A percentile compares a stretch with the other conserved stretches of the same genome.
phyloP scores from a whole-genome alignment of 2,888 invertebrate genomes.

The Pseudococcus viburni region DNA sequence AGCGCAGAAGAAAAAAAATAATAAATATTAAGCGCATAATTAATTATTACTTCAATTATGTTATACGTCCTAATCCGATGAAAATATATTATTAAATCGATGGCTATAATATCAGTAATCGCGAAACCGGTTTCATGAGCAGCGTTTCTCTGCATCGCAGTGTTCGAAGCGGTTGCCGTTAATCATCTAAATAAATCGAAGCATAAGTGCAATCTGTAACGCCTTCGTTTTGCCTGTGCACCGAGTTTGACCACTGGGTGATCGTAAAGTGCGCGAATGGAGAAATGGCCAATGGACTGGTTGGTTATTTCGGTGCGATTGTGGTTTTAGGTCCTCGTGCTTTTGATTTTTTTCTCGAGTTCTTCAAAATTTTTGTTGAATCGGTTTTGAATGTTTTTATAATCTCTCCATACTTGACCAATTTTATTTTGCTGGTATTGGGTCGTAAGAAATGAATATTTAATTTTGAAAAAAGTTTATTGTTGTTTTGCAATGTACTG shows the following conservation, averaged over 20 bases:
- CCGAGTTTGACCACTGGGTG: slow-evolving; percentile 4
- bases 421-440: no score
- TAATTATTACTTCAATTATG: slow-evolving; percentile 67
- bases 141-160: background rate
- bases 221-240: slow-evolving; percentile 59
- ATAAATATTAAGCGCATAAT: slow-evolving; percentile 65
- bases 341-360: no score
- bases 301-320: background rate
- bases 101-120: slow-evolving; percentile 63
- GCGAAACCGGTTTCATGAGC: slow-evolving; percentile 57
- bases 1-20: slow-evolving; percentile 43
- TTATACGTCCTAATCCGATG: slow-evolving; percentile 65
- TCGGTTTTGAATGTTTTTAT: no score
- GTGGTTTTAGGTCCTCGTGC: no score
- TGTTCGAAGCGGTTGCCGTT: slow-evolving; percentile 53
- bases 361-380: no score
- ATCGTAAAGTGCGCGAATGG: background rate
- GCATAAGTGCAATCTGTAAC: slow-evolving; percentile 62
- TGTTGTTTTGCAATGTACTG: no score
- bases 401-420: no score
- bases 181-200: slow-evolving; percentile 63
- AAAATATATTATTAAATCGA: slow-evolving; percentile 66
- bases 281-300: no score
- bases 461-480: no score
- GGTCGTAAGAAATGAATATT: no score